Percentiles rank a stretch among this genome's conserved stretches.
Conservation (phyloP, 1,140 invertebrate species). For the Trinorchestia longiramus region DNA sequence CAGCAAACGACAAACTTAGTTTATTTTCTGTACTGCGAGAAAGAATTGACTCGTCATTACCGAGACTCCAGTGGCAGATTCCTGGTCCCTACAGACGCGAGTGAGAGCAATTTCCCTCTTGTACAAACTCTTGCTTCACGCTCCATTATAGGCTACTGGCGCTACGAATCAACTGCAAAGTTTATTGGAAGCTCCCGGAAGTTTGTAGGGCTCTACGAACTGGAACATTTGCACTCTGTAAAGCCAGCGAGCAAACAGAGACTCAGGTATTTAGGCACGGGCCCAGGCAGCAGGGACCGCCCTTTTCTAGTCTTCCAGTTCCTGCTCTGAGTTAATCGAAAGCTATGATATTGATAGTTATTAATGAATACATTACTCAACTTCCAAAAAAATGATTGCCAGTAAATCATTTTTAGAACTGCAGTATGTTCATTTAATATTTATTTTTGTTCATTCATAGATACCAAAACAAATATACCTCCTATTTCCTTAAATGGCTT, state of each 20-base stretch:
- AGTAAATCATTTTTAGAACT: too few species aligned
- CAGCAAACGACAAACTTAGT: neutral
- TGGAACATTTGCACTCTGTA: neutral
- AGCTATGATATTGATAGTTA: too few species aligned
- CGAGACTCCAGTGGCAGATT: neutral
- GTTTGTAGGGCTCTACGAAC: slow-evolving; percentile 28
- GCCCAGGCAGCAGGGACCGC: neutral
- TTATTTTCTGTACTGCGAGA: neutral
- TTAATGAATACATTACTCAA: too few species aligned
- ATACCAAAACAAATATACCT: too few species aligned
- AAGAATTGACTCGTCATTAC: neutral
- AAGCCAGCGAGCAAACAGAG: neutral
- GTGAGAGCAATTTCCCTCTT: slow-evolving; percentile 40
- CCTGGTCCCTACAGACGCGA: neutral
- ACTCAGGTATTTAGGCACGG: neutral
- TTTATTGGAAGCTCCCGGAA: slow-evolving; percentile 39
- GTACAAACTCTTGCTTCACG: neutral
- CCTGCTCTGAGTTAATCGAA: too few species aligned
- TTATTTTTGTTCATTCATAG: too few species aligned
- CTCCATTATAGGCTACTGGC: slow-evolving; percentile 37
- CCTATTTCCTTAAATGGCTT: too few species aligned
- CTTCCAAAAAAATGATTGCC: too few species aligned
- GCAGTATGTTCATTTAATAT: too few species aligned
- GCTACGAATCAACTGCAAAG: slow-evolving; percentile 43
- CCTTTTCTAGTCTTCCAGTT: neutral